Base-by-base conservation (phyloP, 2,797 vertebrate species). In the Lepus oiostolus region DNA sequence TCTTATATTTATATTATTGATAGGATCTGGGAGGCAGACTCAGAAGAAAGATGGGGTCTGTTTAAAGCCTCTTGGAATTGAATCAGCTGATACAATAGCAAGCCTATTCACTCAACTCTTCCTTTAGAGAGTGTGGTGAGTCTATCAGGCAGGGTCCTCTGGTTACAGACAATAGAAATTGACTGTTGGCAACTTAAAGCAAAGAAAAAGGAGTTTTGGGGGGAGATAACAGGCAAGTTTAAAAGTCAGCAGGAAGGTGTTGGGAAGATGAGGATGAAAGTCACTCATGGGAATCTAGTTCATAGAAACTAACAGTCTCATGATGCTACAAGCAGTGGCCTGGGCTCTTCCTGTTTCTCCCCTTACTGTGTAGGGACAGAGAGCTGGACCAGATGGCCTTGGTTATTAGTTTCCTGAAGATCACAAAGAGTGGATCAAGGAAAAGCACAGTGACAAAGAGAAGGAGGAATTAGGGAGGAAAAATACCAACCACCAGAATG, bases 11-110 rank as follows among this genome's bases (percentile, higher is more conserved):
- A 63, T 97, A 90, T 95, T 96, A 96, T 91, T 92, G 90, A 96
- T 96, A 92, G 80, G 79, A 89, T 92, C 82, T 97, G 80, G 91
- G 92, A 97, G 77, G 63, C 84, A 94, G 95, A 85, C 88, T 96
- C 70, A 72, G 93, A 97, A 98, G 97, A 97, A 98, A 93, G 97
- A 96, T 96, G 58, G 93, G 75, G 38, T 80, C 92, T 98, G 77
- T 79, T 96, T 95, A 94, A 96, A 97, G 85, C 68, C 89, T 97
- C 83, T 75, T 91, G 79, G 38, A 89, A 81, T 91, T 93, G 30
- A 28, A 83, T 93, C 95, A 93, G 94, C 95, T 77, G 52, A 94
- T 98, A 96, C 90, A 97, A 97, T 85, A 97, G 95, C 95, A 91
- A 82, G 80, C 85, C 26, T 42, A 8, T n/a, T n/a, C 42, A 32